Conservation (phyloP, 2,888 invertebrate genomes). For the Pemphredon lugubris region DNA sequence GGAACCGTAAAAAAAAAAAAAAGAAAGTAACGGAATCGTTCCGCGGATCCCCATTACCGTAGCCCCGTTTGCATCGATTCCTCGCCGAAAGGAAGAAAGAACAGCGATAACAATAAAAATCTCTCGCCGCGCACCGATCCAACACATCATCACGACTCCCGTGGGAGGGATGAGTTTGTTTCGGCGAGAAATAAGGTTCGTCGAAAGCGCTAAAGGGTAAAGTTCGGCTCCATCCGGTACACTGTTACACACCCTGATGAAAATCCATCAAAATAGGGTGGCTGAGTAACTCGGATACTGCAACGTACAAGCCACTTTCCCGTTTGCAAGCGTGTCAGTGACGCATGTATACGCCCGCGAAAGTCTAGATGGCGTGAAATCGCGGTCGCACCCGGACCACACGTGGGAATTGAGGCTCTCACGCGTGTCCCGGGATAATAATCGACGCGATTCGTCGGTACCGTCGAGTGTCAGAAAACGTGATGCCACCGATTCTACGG, state of each 20-base stretch:
- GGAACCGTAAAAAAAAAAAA: too few species aligned
- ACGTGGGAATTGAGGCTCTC: not conserved
- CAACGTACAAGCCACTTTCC: conserved; percentile 15
- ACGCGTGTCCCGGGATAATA: not conserved
- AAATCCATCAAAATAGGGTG: conserved; percentile 29
- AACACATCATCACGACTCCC: conserved; percentile 16
- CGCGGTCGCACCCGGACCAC: not conserved
- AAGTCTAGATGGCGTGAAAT: conserved; percentile 9
- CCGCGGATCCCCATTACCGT: too few species aligned
- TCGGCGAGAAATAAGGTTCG: conserved; percentile 5
- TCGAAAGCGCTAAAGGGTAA: conserved; percentile 37
- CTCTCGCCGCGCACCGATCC: conserved; percentile 9
- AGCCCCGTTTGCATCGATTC: too few species aligned
- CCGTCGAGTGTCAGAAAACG: conserved; percentile 16
- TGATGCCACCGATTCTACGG: conserved; percentile 23
- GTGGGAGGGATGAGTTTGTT: conserved; percentile 6
- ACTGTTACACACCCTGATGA: conserved; percentile 28
- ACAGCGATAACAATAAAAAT: conserved; percentile 37
- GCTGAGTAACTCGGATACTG: conserved; percentile 11
- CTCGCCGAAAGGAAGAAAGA: too few species aligned
- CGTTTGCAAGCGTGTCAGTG: too few species aligned
- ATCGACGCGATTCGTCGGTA: conserved; percentile 6
- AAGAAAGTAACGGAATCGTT: too few species aligned
- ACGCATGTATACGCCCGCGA: not conserved
- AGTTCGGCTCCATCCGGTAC: conserved; percentile 37